A percentile compares a stretch with the other conserved stretches of the same genome.
phyloP scores from a whole-genome alignment of 2,797 vertebrate genomes.

The Pteronotus mesoamericanus region DNA sequence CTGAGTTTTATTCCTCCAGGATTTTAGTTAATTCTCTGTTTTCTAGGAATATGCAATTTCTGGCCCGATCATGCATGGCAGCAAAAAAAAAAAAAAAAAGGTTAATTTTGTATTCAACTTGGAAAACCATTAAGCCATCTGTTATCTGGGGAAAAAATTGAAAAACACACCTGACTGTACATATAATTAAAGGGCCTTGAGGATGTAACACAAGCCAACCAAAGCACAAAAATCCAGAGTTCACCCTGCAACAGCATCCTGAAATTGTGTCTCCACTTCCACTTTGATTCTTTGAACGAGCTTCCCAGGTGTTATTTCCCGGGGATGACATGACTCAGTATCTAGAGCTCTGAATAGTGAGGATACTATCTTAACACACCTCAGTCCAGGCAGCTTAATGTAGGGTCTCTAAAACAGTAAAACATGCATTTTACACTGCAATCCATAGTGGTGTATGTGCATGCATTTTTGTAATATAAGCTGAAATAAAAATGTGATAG shows the following conservation, averaged over 20 bases:
- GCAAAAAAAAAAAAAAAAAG: too few relatives aligned
- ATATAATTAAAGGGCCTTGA: conserved; percentile 23
- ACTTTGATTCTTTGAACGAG: not conserved
- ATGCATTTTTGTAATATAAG: not conserved
- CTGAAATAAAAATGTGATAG: not conserved
- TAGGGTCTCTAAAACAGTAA: not conserved
- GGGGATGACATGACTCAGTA: not conserved
- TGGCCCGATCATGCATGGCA: not conserved
- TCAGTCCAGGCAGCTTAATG: not conserved
- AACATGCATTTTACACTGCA: not conserved
- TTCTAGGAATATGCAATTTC: not conserved
- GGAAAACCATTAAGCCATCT: conserved; percentile 53
- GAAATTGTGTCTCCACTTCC: conserved; percentile 63
- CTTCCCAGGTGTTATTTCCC: conserved; percentile 56
- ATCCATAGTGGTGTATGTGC: not conserved
- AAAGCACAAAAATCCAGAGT: conserved; percentile 57
- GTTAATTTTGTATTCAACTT: conserved; percentile 2
- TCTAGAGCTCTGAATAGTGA: not conserved
- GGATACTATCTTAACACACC: not conserved
- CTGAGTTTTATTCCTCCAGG: not conserved
- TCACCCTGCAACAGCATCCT: conserved; percentile 53
- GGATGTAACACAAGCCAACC: conserved; percentile 44
- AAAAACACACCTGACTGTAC: conserved; percentile 27
- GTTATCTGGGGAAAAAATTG: not conserved
- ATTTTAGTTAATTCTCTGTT: not conserved